phyloP scores from a whole-genome alignment of 35 echinoderm and acorn worm species.

The Holothuria glaberrima region DNA sequence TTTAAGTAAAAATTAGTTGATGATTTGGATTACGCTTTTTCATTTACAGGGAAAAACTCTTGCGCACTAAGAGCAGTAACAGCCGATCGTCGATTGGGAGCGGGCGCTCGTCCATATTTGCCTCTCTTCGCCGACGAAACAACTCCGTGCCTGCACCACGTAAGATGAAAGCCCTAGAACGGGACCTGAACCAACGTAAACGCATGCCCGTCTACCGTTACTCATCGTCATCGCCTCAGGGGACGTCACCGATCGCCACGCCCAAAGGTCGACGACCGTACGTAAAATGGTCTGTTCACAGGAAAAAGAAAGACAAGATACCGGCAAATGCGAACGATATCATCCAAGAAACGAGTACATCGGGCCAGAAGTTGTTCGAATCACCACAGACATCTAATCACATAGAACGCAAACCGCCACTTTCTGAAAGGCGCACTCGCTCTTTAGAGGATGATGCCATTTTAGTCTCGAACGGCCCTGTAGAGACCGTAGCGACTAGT shows the following conservation, averaged over 20 bases:
- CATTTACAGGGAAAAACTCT: background rate
- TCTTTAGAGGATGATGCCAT: constrained; percentile 10
- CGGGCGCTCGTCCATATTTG: constrained; percentile 56
- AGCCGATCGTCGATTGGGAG: constrained; percentile 30
- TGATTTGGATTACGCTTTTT: background rate
- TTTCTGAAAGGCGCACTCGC: constrained; percentile 23
- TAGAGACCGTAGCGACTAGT: background rate
- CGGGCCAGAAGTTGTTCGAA: background rate
- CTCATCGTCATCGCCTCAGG: constrained; percentile 57
- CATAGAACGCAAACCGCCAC: background rate
- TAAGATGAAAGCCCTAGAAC: constrained; percentile 74
- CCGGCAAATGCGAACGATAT: background rate
- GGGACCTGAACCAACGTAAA: constrained; percentile 69
- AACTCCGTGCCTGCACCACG: constrained; percentile 53
- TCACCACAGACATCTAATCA: background rate
- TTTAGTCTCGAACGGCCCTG: background rate
- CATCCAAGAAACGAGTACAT: constrained; percentile 18
- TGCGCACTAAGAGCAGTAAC: constrained; percentile 17
- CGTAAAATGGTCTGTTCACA: constrained; percentile 21
- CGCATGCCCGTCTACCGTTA: constrained; percentile 78
- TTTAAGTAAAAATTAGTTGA: no score
- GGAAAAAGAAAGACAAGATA: background rate
- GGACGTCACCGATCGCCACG: constrained; percentile 18
- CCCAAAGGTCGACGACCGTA: constrained; percentile 22
- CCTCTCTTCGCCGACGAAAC: constrained; percentile 69